Conservation (phyloP, 1,140 invertebrate genomes). For the Heliconius hermathena region DNA sequence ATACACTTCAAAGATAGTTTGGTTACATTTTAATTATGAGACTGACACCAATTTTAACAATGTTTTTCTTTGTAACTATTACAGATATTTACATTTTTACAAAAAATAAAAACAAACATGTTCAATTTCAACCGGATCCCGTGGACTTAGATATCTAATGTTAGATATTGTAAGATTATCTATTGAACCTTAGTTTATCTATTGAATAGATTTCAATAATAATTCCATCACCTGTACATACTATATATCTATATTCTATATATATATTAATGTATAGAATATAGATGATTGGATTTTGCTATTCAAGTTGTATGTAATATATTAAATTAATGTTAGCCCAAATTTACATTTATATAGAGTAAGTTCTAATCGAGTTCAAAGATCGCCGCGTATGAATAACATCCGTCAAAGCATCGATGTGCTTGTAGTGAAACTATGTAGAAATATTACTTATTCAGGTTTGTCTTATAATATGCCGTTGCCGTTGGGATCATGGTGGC, state of each 20-base stretch:
- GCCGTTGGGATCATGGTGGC: no score
- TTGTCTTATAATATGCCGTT: no score
- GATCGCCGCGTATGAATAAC: slow-evolving; percentile 1
- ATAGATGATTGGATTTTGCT: background rate
- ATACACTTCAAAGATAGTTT: no score
- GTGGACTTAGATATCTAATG: no score
- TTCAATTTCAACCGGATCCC: no score
- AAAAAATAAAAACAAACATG: no score
- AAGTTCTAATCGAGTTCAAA: slow-evolving; percentile 23
- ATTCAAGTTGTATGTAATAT: background rate
- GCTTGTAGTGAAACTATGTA: background rate
- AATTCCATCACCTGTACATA: background rate
- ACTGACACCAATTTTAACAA: no score
- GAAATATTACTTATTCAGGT: background rate
- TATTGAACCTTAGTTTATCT: background rate
- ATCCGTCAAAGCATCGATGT: background rate
- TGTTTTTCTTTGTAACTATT: no score
- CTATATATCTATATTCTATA: no score
- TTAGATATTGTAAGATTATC: background rate
- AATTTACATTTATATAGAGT: slow-evolving; percentile 20
- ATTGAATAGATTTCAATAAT: background rate
- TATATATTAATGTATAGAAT: no score
- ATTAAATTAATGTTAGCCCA: background rate
- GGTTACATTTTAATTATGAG: no score
- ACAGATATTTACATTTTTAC: no score